Base-by-base conservation (phyloP, 2,113 vertebrate species). In the Ciconia stormi region DNA sequence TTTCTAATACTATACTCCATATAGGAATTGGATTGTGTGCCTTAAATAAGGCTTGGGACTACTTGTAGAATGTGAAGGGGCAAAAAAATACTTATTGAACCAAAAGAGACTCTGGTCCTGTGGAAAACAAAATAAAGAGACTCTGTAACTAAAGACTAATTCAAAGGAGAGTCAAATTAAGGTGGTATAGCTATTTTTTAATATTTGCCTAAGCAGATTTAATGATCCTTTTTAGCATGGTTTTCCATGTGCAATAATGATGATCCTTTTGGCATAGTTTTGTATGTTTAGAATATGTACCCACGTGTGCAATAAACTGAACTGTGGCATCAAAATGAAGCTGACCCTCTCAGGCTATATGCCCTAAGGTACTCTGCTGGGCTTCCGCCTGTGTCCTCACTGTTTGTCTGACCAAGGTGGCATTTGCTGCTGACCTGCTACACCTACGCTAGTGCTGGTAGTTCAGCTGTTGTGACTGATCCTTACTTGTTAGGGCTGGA, bases 281-380 rank as follows among this genome's bases (percentile, higher is more conserved):
- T 79, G 10, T 49, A 7, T 25, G 17, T 50, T 46, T 42, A 50
- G n/a, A 67, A 16, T n/a, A 20, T 5, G 11, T n/a, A 16, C 36
- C 16, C 52, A 2, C 8, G 13, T 21, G 44, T 78, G 30, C 59
- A 61, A 8, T 49, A 55, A 53, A 40, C 36, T 56, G 38, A 78
- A 56, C 42, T 21, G 34, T 56, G 66, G 71, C n/a, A 49, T 58
- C 56, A 36, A 25, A 40, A 40, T 8, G 46, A 65, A 61, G 83
- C 62, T 55, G 38, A 32, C 53, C 53, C 25, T 63, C 38, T 13
- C 2, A 1, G n/a, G 26, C 81, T 77, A 0, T 16, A 1, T 53
- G 40, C 63, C 55, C 5, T 18, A 7, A 29, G 56, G 61, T 50
- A 17, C 38, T 62, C 65, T 88, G 47, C 56, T 58, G 66, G 66